Evolutionary conservation across 1,140 invertebrate species (phyloP), one percentile per base, ranked within the genome.

Genomic region (Aphis craccivora): DNA sequence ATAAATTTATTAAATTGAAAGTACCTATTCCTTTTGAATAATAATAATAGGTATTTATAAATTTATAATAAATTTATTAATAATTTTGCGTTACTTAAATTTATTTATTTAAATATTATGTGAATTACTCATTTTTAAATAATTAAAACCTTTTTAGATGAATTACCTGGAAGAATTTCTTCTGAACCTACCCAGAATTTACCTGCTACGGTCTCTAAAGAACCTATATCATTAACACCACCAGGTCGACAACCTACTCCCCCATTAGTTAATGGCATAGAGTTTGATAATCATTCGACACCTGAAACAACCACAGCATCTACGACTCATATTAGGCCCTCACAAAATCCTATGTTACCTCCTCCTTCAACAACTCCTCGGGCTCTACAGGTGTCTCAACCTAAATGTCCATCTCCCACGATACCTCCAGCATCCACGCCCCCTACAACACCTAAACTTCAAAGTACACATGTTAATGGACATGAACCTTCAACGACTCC

Each of bases 311-410:
- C 76, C 5, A 93, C 89, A 48, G 35, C 89, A 55, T 40, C 55
- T 76, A 90, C 55, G 20, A 40, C 30, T 90, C 67, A 84, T 90
- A 87, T 60, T 86, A 81, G 76, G 37, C 76, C 48, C 48, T 84
- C 91, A 18, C 81, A 93, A 93, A 86, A 83, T 92, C 67, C 60
- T 37, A 92, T 93, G 91, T 40, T 90, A 81, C 93, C 93, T n/a
- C 87, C 93, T 51, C 43, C 93, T 23, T 81, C 93, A 37, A 84
- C 90, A 25, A 45, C 86, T 89, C 93, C 90, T 88, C 83, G 48
- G 4, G 45, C 89, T 43, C 40, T 87, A 76, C 91, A 92, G 30
- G 90, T 94, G 37, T 93, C 93, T 43, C 90, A 83, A 43, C 76
- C 93, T 45, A 90, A 90, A 40, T 90, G 88, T 84, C 93, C 86